Percentiles rank a stretch among this genome's conserved stretches.
These are phyloP conservation scores for Herpailurus yagouaroundi DNA, from an alignment of 2,113 vertebrate species.

Conservation along the genomic window DNA sequence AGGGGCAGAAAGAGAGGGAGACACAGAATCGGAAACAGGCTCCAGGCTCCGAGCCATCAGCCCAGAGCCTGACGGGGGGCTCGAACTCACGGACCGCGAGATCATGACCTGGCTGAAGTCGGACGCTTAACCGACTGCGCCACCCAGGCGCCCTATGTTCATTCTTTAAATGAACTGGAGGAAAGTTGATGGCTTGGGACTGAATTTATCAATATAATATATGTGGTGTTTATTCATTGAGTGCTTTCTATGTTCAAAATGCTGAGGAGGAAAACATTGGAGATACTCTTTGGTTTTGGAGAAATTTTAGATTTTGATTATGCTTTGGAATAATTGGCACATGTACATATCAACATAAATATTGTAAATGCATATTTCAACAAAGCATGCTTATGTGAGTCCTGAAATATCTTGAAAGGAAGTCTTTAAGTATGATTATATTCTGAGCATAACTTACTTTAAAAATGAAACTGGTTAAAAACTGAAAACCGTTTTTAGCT, in stretches of 20 bases:
- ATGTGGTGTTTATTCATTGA: background rate
- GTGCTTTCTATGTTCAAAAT: background rate
- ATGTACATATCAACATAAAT: constrained; percentile 63
- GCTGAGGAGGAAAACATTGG: background rate
- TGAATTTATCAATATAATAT: background rate
- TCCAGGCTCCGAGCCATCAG: too few relatives aligned
- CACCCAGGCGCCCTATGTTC: background rate
- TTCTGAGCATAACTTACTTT: constrained; percentile 55
- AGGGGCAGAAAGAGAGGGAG: too few relatives aligned
- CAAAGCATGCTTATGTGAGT: background rate
- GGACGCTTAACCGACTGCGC: too few relatives aligned
- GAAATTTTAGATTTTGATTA: constrained; percentile 35
- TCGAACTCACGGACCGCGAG: too few relatives aligned
- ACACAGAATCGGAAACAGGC: too few relatives aligned
- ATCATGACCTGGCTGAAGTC: too few relatives aligned
- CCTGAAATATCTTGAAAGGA: constrained; percentile 56
- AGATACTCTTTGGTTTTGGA: background rate
- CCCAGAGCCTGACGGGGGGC: too few relatives aligned
- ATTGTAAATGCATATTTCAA: constrained; percentile 58
- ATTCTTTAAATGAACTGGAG: constrained; percentile 24
- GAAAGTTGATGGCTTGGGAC: background rate
- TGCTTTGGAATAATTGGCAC: background rate
- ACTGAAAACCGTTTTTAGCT: background rate
- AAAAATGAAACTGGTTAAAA: constrained; percentile 53
- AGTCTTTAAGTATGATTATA: constrained; percentile 40